Evolutionary conservation across 2,888 invertebrate species (phyloP).

Genomic region (Pristionchus arcanus): DNA sequence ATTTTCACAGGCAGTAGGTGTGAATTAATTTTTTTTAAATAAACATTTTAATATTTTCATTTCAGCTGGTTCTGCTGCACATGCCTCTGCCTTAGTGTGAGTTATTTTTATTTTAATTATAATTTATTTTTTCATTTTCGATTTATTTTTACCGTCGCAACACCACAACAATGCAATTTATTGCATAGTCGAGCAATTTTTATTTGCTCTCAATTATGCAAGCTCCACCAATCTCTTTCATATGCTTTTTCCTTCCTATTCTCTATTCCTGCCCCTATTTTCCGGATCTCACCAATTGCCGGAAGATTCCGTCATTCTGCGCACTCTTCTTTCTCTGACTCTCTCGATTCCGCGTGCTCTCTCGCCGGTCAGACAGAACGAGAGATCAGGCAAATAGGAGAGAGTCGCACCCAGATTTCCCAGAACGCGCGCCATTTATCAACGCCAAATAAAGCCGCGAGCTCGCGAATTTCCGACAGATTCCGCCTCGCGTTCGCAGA

Average conservation of each 20-base stretch:
- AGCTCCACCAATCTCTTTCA: background rate
- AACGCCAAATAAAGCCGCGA: background rate
- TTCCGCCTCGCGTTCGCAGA: background rate
- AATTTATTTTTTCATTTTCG: background rate
- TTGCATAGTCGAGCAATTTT: background rate
- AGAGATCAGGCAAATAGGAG: background rate
- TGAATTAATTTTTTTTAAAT: no score
- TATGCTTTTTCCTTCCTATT: no score
- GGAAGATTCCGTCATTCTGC: background rate
- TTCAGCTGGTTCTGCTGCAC: conserved; percentile 55
- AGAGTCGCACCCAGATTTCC: background rate
- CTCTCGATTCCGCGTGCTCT: background rate
- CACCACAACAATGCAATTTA: background rate
- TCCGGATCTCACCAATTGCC: background rate
- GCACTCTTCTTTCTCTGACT: background rate
- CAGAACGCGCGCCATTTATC: background rate
- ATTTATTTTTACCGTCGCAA: background rate
- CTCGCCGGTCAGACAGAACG: background rate
- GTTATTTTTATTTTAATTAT: background rate
- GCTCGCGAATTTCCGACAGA: background rate
- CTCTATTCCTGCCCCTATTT: background rate
- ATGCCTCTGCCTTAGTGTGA: conserved; percentile 46
- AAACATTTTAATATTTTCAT: background rate
- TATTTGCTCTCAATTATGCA: no score
- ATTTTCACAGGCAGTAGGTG: no score